These are phyloP conservation scores for Epizoanthus stellaris DNA, from an alignment of 92 coral and sea anemone genomes.

Conservation along the genomic window DNA sequence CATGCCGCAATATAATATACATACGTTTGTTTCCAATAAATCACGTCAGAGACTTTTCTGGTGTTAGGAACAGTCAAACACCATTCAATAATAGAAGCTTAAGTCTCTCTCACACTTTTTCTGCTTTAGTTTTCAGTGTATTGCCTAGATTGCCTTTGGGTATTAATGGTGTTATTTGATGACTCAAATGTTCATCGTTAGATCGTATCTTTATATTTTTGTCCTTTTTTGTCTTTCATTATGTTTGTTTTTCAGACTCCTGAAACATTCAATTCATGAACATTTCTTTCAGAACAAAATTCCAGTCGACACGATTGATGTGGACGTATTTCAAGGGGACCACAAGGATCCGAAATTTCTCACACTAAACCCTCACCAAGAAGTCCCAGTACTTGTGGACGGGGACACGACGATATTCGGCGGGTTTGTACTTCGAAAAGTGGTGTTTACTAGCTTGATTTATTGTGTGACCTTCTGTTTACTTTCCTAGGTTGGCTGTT, in stretches of 20 bases:
- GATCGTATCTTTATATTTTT: not conserved
- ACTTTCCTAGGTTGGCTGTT: too few species aligned
- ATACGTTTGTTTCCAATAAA: too few species aligned
- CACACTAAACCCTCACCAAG: constrained; percentile 83
- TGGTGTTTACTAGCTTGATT: not conserved
- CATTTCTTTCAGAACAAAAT: constrained; percentile 71
- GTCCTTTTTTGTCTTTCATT: not conserved
- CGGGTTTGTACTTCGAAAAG: constrained; percentile 74
- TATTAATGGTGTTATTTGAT: not conserved
- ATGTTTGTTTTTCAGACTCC: too few species aligned
- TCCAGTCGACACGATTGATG: constrained; percentile 78
- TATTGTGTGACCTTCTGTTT: too few species aligned
- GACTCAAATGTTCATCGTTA: not conserved
- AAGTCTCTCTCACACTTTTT: too few species aligned
- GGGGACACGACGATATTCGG: constrained; percentile 73
- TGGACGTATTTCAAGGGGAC: constrained; percentile 79
- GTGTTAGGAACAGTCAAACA: too few species aligned
- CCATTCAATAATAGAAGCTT: too few species aligned
- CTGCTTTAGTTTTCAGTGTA: too few species aligned
- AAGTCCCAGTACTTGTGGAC: constrained; percentile 87
- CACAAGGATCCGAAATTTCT: constrained; percentile 70
- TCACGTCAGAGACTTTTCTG: too few species aligned
- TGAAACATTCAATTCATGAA: too few species aligned
- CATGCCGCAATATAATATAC: too few species aligned
- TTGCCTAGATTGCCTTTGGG: not conserved